These are phyloP conservation scores for Lytechinus variegatus DNA, from an alignment of 35 echinoderm and acorn worm species.

Conservation along the genomic window DNA sequence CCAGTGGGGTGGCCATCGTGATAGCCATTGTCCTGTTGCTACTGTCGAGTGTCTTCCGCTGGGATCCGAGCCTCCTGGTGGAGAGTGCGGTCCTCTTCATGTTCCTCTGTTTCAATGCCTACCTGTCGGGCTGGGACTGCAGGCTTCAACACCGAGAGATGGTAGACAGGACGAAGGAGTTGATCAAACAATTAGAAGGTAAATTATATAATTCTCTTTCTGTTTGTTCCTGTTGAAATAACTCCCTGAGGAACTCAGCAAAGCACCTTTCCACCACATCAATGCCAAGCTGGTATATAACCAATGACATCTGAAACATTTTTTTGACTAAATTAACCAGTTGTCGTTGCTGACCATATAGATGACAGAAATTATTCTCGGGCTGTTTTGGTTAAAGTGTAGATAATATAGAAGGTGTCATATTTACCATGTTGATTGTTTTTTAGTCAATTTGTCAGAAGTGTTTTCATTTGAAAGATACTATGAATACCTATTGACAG, in stretches of 20 bases:
- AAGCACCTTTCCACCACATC: too few relatives aligned
- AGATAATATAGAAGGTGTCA: too few relatives aligned
- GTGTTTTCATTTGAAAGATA: not conserved
- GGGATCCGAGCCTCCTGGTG: slow-evolving; percentile 51
- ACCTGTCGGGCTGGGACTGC: slow-evolving; percentile 74
- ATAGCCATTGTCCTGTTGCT: slow-evolving; percentile 59
- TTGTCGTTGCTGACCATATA: too few relatives aligned
- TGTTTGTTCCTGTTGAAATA: not conserved
- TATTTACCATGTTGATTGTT: not conserved
- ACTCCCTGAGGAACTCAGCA: too few relatives aligned
- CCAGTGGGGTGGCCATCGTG: slow-evolving; percentile 61
- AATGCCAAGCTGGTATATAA: too few relatives aligned
- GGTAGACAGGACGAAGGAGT: not conserved
- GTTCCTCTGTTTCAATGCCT: slow-evolving; percentile 74
- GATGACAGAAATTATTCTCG: too few relatives aligned
- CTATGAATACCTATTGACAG: too few relatives aligned
- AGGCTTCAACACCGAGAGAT: slow-evolving; percentile 73
- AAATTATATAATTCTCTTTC: too few relatives aligned
- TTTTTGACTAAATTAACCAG: too few relatives aligned
- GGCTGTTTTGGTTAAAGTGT: too few relatives aligned
- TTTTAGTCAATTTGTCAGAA: not conserved
- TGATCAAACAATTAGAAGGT: not conserved
- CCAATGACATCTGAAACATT: too few relatives aligned
- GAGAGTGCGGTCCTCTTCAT: slow-evolving; percentile 68
- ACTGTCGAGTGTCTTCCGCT: slow-evolving; percentile 27